These are phyloP conservation scores for Morpho deidamia DNA, from an alignment of 2,888 invertebrate species.

Conservation along the genomic window DNA sequence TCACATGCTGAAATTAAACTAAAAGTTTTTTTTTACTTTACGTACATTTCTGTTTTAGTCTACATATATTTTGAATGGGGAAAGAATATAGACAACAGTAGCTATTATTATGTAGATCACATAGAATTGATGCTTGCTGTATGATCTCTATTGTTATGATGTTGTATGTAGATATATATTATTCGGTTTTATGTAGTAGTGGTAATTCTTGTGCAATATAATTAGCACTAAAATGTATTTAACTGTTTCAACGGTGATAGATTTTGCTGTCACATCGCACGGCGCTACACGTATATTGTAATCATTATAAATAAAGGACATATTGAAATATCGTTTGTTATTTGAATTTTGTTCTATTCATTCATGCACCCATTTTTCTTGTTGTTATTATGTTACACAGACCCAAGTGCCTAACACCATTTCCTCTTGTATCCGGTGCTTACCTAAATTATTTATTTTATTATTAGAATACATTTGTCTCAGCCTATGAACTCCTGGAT, in stretches of 20 bases:
- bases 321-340: slow-evolving; percentile 28
- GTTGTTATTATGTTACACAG: slow-evolving; percentile 11
- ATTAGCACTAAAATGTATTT: neutral
- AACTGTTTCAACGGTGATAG: neutral
- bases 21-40: too few species aligned
- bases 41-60: too few species aligned
- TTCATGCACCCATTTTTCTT: neutral
- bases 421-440: too few species aligned
- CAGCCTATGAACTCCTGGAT: too few species aligned
- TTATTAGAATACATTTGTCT: too few species aligned
- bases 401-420: slow-evolving; percentile 19
- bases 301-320: slow-evolving; percentile 33
- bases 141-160: slow-evolving; percentile 5
- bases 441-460: too few species aligned
- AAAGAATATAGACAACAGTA: too few species aligned
- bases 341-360: slow-evolving; percentile 17
- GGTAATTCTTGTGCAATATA: neutral
- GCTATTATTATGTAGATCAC: too few species aligned
- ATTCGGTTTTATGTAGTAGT: neutral
- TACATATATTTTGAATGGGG: too few species aligned
- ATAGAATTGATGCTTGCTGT: neutral
- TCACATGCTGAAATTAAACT: too few species aligned
- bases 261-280: neutral
- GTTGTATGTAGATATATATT: neutral
- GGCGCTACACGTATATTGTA: slow-evolving; percentile 6